Base-by-base conservation (phyloP, 2,888 invertebrate genomes). In the Tetragonula carbonaria region DNA sequence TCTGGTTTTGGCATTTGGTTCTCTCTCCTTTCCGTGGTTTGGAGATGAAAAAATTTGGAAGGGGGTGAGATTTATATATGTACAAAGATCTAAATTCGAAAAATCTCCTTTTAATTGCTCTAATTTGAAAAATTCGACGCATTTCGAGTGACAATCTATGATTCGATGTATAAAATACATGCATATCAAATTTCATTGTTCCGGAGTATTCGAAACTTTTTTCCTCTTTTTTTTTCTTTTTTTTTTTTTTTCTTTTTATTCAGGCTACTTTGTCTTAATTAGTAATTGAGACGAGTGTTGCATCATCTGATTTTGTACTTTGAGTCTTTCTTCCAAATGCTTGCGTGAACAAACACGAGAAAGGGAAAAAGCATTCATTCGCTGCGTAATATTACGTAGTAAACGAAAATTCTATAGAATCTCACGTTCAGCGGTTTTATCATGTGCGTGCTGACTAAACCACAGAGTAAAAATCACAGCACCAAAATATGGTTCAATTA, bases 401-500 rank as follows among this genome's bases (percentile, higher is more conserved):
- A 33, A 33, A 28, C 28, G 28, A 28, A 28, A 28, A 6, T 75
- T 57, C 33, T 62, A 50, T 28, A 62, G 14, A 33, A 65, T 65
- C n/a, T n/a, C 57, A 13, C 21, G 23, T 59, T 45, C 23, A n/a
- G 57, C 33, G 67, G 11, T 18, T 45, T 53, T 11, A 38, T 38
- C 5, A 16, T 0, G 50, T 13, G n/a, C 14, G 45, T 4, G 38
- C 13, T 16, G 4, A 18, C 33, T 33, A 53, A 55, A n/a, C 50
- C 50, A 45, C 55, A 57, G 55, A 57, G n/a, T 71, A 57, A 71
- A 63, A 57, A 38, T 65, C 71, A 71, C 82, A 76, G 82, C 76
- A 83, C 82, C 71, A 76, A 76, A 67, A 63, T 62, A 63, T 53
- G n/a, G 72, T 38, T 62, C 23, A 16, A 73, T 76, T 62, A 55